Base-by-base conservation (phyloP, 2,888 invertebrate genomes). In the Zaprionus lineosus region DNA sequence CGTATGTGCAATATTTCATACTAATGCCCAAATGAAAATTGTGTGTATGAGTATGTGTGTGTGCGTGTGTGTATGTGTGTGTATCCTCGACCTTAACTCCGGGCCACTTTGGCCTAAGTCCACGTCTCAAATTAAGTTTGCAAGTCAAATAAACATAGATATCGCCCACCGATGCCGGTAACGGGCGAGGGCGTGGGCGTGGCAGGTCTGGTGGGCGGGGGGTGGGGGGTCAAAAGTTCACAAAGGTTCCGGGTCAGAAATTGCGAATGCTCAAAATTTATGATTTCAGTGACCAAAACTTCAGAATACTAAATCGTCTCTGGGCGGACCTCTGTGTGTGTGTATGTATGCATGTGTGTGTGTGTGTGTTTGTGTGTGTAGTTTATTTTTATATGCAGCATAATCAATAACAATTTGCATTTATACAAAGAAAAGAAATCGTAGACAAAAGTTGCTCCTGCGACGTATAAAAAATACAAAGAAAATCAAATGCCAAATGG, bases 371-470 rank as follows among this genome's bases (percentile, higher is more conserved):
- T 39, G 19, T 51, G 7, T 36, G 43, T 34, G 14, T 37, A 18
- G 46, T 61, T 63, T 39, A 66, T 63, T 62, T 69, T 72, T 74
- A 72, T 84, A 52, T 67, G 64, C 55, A 62, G 63, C 79, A 73
- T 75, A 81, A 81, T 81, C 81, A 85, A 81, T 81, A 81, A 83
- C 79, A 83, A 81, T 81, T 83, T 85, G 67, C 85, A 81, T 81
- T 81, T 85, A 48, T 64, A 47, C 52, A 57, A 15, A 52, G 28
- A 26, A 9, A 34, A 28, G 5, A 9, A 50, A 41, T 41, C 16
- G 3, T 28, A 57, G 34, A 39, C 24, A 46, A 48, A 62, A 43
- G 24, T 47, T 48, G 44, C 21, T 59, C 36, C 18, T 59, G 34
- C 52, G 40, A 50, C 24, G 44, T 26, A 47, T 16, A 39, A 63